Evolutionary conservation across 2,888 invertebrate genomes (phyloP).

Genomic region (Epistrophe eligans): DNA sequence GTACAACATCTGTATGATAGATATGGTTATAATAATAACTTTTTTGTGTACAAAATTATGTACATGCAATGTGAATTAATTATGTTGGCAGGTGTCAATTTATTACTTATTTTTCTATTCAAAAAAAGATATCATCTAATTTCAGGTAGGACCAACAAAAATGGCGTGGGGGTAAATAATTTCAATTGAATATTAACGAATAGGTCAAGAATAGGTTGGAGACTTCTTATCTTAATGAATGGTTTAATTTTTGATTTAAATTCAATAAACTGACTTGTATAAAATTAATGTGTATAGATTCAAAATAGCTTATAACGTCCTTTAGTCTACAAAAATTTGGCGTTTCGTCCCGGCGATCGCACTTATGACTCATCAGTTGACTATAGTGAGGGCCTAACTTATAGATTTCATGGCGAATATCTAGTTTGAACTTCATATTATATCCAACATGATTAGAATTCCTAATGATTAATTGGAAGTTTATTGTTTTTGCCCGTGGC

Average conservation of each 20-base stretch:
- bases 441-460: too few relatives aligned
- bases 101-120: slow-evolving; percentile 8
- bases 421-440: too few relatives aligned
- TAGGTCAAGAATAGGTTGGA: background rate
- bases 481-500: too few relatives aligned
- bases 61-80: slow-evolving; percentile 2
- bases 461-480: too few relatives aligned
- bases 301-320: too few relatives aligned
- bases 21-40: slow-evolving; percentile 1
- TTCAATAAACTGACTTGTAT: background rate
- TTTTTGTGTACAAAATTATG: background rate
- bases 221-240: background rate
- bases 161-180: background rate
- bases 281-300: too few relatives aligned
- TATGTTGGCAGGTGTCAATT: slow-evolving; percentile 26
- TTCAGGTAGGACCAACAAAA: background rate
- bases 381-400: too few relatives aligned
- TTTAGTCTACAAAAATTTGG: too few relatives aligned
- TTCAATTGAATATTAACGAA: background rate
- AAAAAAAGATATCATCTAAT: slow-evolving; percentile 18
- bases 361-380: too few relatives aligned
- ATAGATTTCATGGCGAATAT: too few relatives aligned
- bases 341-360: too few relatives aligned
- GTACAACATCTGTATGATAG: background rate
- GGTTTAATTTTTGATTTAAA: background rate